phyloP scores from a whole-genome alignment of 23 tunicate genomes.

The Trididemnum nubilum region DNA sequence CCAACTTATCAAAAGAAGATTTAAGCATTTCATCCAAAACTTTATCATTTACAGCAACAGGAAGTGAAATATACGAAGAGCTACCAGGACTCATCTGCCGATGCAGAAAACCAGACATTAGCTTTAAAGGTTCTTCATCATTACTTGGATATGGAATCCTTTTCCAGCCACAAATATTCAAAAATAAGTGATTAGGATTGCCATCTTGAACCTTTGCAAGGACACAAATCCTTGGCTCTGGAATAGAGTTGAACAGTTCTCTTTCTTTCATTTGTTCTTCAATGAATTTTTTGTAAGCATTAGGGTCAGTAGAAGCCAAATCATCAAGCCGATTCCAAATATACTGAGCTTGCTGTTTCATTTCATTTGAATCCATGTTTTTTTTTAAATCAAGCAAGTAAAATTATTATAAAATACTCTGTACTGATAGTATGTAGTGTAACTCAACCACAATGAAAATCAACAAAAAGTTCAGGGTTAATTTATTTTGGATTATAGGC shows the following conservation, averaged over 20 bases:
- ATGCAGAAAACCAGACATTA: constrained; percentile 49
- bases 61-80: constrained; percentile 18
- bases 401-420: no score
- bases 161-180: constrained; percentile 79
- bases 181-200: constrained; percentile 6
- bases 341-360: constrained; percentile 75
- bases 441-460: no score
- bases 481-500: no score
- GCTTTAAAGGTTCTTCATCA: constrained; percentile 62
- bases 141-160: constrained; percentile 57
- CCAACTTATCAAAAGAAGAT: constrained; percentile 45
- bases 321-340: constrained; percentile 86
- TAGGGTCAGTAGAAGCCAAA: constrained; percentile 62
- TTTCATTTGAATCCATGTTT: constrained; percentile 48
- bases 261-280: constrained; percentile 87
- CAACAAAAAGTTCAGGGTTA: no score
- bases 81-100: background rate
- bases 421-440: no score
- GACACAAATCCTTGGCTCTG: constrained; percentile 74
- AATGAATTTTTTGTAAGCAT: constrained; percentile 76
- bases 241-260: constrained; percentile 50
- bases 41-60: constrained; percentile 76
- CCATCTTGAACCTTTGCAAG: background rate
- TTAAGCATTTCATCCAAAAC: constrained; percentile 43
- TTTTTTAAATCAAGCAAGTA: no score